Evolutionary conservation across 2,888 invertebrate genomes (phyloP), one percentile per base, ranked within the genome.

Genomic region (Serripes groenlandicus): DNA sequence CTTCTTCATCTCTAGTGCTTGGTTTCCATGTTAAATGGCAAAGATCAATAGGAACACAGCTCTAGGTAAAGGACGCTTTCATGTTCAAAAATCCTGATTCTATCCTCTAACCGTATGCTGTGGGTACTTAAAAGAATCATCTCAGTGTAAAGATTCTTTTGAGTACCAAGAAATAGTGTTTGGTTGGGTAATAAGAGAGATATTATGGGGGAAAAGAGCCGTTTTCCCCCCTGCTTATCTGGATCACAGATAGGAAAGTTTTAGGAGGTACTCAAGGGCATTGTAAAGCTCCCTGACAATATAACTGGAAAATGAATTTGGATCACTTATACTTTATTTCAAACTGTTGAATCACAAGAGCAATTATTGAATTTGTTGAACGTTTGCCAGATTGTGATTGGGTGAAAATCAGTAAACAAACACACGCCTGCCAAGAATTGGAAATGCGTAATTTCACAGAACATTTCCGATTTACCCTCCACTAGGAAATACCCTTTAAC

Each of bases 361-460:
- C 56, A n/a, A 23, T 56, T 56, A 56, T 56, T 56, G 56, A 56
- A 56, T 56, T 56, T 56, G 28, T 26, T 56, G 56, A 56, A 56
- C 56, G 23, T 56, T 56, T 56, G 56, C 56, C 56, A 56, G 56
- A 26, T 23, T 56, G 56, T 11, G 56, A 56, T 23, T 56, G 23
- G n/a, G n/a, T 23, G 23, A 56, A 56, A 56, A 23, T 56, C 56
- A 56, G 23, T 56, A 56, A 56, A 56, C 56, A 15, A 56, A 23
- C 56, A n/a, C 1, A 56, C 23, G 11, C 11, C 56, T 56, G 56
- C 56, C 56, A 56, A 56, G n/a, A 56, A 56, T 11, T 56, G 56
- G 21, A 26, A 56, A 26, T n/a, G 28, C 23, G 23, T 26, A n/a
- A 23, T 15, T 56, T 56, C 23, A 56, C 56, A 56, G 56, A 56